Conservation (phyloP, 2,888 invertebrate genomes). For the Pasiphila rectangulata region DNA sequence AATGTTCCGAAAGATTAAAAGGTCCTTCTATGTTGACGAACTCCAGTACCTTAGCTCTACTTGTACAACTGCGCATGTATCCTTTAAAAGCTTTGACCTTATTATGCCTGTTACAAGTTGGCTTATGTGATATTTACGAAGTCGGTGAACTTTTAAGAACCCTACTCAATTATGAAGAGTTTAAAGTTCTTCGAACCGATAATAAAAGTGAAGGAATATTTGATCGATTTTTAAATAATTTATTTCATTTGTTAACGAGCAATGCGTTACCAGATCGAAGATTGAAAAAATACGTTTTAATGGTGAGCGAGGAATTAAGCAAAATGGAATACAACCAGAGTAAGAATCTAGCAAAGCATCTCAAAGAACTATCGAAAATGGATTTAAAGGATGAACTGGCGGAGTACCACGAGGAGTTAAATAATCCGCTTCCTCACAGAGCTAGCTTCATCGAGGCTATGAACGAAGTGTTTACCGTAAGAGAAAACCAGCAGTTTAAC, state of each 20-base stretch:
- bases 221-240: conserved; percentile 46
- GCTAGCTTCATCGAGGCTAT: conserved; percentile 49
- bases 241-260: conserved; percentile 43
- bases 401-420: conserved; percentile 36
- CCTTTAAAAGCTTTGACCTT: conserved; percentile 3
- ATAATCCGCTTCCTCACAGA: conserved; percentile 32
- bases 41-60: no score
- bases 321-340: conserved; percentile 38
- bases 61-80: conserved; percentile 6
- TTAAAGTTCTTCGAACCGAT: no score
- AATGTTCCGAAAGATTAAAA: neutral
- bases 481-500: conserved; percentile 44
- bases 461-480: conserved; percentile 45
- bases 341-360: conserved; percentile 39
- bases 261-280: conserved; percentile 39
- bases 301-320: conserved; percentile 39
- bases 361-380: conserved; percentile 40
- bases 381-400: conserved; percentile 41
- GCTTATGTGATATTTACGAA: neutral
- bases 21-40: no score
- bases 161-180: neutral
- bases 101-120: conserved; percentile 13
- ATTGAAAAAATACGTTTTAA: conserved; percentile 41
- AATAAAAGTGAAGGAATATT: conserved; percentile 55
- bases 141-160: neutral